Evolutionary conservation across 1,140 invertebrate genomes (phyloP).

Genomic region (Brachionus plicatilis): DNA sequence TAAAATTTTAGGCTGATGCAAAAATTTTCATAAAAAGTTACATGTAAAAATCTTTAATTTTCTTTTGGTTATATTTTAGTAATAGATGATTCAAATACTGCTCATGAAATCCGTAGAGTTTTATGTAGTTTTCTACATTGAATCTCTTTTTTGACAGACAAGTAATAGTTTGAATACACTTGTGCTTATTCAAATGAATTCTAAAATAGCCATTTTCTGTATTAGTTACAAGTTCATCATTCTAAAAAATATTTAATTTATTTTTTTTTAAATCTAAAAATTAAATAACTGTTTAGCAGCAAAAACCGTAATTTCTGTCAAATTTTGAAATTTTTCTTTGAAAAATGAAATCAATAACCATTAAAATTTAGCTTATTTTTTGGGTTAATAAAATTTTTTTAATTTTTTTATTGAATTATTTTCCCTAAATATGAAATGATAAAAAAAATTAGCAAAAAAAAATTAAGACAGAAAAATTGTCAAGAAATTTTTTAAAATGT

Average conservation of each 20-base stretch:
- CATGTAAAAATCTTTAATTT: conserved; percentile 54
- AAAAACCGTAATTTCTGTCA: no score
- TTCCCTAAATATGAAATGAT: no score
- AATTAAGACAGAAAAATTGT: no score
- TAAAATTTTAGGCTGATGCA: background rate
- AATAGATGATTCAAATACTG: conserved; percentile 52
- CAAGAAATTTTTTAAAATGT: no score
- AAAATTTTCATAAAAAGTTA: conserved; percentile 41
- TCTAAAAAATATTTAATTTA: conserved; percentile 43
- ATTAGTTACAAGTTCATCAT: conserved; percentile 49
- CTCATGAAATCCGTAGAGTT: conserved; percentile 54
- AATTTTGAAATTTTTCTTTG: no score
- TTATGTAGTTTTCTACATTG: conserved; percentile 48
- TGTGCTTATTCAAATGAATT: conserved; percentile 52
- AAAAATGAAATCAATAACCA: no score
- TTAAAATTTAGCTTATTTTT: no score
- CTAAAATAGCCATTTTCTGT: conserved; percentile 48
- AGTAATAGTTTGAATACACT: conserved; percentile 52
- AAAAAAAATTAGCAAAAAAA: no score
- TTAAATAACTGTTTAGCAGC: no score
- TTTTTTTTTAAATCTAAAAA: background rate
- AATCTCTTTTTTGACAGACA: conserved; percentile 53
- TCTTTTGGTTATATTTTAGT: conserved; percentile 50
- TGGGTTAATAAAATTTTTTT: no score
- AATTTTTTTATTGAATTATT: no score